Evolutionary conservation across 2,797 vertebrate species (phyloP).

Genomic region (Bufotes viridis): DNA sequence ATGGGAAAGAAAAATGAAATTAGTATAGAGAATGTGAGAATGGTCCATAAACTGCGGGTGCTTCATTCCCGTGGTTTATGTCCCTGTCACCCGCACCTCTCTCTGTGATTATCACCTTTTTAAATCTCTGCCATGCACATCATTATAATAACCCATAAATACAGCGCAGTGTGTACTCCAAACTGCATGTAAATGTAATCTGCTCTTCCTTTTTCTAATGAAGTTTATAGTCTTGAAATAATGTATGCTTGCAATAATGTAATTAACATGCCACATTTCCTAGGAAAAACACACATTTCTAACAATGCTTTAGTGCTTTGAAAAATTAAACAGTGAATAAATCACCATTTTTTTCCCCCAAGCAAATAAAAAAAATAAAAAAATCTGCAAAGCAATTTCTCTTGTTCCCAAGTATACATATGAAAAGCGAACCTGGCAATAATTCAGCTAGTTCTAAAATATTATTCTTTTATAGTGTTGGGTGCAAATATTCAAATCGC

Average conservation of each 20-base stretch:
- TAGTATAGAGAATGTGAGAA: background rate
- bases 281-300: constrained; percentile 15
- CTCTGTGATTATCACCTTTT: constrained; percentile 50
- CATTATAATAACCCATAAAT: constrained; percentile 31
- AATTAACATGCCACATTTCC: constrained; percentile 32
- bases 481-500: no score
- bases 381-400: background rate
- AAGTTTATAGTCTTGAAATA: constrained; percentile 28
- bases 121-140: constrained; percentile 43
- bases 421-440: background rate
- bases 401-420: background rate
- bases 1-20: background rate
- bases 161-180: background rate
- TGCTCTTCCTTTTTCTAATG: constrained; percentile 30
- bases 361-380: background rate
- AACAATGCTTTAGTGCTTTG: background rate
- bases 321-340: constrained; percentile 19
- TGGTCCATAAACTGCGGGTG: constrained; percentile 9
- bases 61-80: constrained; percentile 22
- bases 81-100: constrained; percentile 38
- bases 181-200: background rate
- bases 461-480: background rate
- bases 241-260: constrained; percentile 20
- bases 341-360: background rate
- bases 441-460: background rate